Evolutionary conservation across 2,888 invertebrate genomes (phyloP).

Genomic region (Luperina testacea): DNA sequence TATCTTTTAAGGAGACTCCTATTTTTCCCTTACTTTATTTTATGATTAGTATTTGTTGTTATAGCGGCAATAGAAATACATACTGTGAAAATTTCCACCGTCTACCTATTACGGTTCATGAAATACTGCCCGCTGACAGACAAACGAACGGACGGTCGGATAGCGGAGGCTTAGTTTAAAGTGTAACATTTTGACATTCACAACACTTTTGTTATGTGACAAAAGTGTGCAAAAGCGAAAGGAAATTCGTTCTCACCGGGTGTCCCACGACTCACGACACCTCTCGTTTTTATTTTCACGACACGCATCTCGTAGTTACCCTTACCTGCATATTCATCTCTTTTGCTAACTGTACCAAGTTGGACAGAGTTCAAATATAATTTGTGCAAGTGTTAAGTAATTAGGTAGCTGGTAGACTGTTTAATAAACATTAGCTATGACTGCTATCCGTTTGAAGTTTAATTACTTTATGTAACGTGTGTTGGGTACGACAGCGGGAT

Average conservation of each 20-base stretch:
- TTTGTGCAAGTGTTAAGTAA: slow-evolving; percentile 59
- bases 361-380: slow-evolving; percentile 44
- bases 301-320: background rate
- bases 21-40: no score
- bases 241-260: background rate
- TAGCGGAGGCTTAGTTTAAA: background rate
- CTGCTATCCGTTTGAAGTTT: slow-evolving; percentile 51
- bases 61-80: no score
- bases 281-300: background rate
- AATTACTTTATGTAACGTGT: slow-evolving; percentile 53
- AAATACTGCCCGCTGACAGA: no score
- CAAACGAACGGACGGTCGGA: no score
- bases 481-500: slow-evolving; percentile 5
- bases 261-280: background rate
- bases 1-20: no score
- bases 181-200: background rate
- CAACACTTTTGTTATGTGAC: background rate
- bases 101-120: no score
- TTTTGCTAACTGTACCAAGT: slow-evolving; percentile 20
- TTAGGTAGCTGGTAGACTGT: slow-evolving; percentile 51
- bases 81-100: no score
- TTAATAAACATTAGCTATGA: slow-evolving; percentile 59
- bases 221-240: background rate
- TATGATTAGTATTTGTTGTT: no score
- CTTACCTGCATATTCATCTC: background rate